phyloP scores from a whole-genome alignment of 1,140 invertebrate genomes.

The Spodoptera frugiperda region DNA sequence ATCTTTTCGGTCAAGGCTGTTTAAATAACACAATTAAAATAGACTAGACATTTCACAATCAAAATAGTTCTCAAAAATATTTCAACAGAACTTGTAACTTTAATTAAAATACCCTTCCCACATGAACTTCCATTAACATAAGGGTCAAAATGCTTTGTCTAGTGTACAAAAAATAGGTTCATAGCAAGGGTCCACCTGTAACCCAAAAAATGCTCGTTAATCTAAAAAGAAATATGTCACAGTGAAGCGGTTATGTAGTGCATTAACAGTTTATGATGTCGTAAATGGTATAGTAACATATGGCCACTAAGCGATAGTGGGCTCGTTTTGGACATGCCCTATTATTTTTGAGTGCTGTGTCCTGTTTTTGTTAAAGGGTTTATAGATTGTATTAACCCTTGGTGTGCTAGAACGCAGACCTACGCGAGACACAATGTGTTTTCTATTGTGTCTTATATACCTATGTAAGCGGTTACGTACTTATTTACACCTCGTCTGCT shows the following conservation, averaged over 20 bases:
- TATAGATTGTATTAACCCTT: too few relatives aligned
- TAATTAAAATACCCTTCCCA: neutral
- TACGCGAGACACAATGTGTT: too few relatives aligned
- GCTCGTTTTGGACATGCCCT: neutral
- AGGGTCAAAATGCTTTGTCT: neutral
- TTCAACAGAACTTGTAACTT: neutral
- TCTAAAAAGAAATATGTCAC: constrained; percentile 29
- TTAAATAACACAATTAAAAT: neutral
- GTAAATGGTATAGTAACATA: neutral
- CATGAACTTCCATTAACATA: neutral
- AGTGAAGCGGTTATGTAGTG: neutral
- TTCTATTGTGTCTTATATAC: too few relatives aligned
- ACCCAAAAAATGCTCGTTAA: constrained; percentile 31
- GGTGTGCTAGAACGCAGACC: too few relatives aligned
- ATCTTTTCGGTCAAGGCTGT: neutral
- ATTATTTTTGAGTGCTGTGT: neutral
- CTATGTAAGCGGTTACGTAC: too few relatives aligned
- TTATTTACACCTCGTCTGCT: too few relatives aligned
- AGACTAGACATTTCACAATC: neutral
- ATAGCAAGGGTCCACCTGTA: constrained; percentile 13
- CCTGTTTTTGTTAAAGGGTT: constrained; percentile 7
- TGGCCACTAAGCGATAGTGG: neutral
- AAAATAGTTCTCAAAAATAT: constrained; percentile 5
- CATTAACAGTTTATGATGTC: constrained; percentile 7
- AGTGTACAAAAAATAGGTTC: constrained; percentile 1